A percentile compares a stretch with the other conserved stretches of the same genome.
phyloP scores from a whole-genome alignment of 1,140 invertebrate genomes.

The Metaphire vulgaris region DNA sequence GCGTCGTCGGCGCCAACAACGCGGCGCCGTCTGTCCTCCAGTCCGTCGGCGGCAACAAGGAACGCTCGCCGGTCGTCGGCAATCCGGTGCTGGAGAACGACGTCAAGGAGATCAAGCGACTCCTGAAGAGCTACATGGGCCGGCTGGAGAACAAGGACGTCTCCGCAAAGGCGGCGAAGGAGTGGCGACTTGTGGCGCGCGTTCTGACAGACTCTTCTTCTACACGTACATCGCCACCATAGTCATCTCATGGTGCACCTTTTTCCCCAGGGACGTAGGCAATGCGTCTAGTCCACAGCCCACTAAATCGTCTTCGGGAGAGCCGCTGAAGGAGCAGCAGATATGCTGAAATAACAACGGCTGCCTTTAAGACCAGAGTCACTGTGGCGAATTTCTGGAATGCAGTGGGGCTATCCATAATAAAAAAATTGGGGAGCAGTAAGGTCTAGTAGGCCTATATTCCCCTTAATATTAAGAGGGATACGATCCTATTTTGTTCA shows the following conservation, averaged over 20 bases:
- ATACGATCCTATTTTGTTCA: no score
- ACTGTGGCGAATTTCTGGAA: no score
- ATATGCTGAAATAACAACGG: no score
- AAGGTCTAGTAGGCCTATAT: no score
- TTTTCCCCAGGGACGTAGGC: slow-evolving; percentile 39
- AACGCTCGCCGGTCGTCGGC: neutral
- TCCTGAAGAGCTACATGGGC: slow-evolving; percentile 37
- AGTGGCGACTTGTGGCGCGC: slow-evolving; percentile 35
- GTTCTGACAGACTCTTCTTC: slow-evolving; percentile 37
- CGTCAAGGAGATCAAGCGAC: slow-evolving; percentile 40
- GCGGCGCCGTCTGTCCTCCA: neutral
- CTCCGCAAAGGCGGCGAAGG: slow-evolving; percentile 12
- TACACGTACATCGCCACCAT: slow-evolving; percentile 44
- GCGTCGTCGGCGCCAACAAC: neutral
- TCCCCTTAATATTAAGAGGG: no score
- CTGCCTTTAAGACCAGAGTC: no score
- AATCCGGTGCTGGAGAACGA: slow-evolving; percentile 30
- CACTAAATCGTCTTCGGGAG: no score
- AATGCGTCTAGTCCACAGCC: neutral
- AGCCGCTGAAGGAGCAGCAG: no score
- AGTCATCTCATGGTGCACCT: slow-evolving; percentile 46
- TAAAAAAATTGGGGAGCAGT: no score
- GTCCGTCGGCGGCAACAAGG: neutral
- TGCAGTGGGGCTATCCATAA: no score
- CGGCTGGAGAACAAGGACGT: slow-evolving; percentile 29